Percentiles rank a stretch among this genome's conserved stretches.
These are phyloP conservation scores for Aldrovandia affinis DNA, from an alignment of 2,797 vertebrate species.

Conservation along the genomic window DNA sequence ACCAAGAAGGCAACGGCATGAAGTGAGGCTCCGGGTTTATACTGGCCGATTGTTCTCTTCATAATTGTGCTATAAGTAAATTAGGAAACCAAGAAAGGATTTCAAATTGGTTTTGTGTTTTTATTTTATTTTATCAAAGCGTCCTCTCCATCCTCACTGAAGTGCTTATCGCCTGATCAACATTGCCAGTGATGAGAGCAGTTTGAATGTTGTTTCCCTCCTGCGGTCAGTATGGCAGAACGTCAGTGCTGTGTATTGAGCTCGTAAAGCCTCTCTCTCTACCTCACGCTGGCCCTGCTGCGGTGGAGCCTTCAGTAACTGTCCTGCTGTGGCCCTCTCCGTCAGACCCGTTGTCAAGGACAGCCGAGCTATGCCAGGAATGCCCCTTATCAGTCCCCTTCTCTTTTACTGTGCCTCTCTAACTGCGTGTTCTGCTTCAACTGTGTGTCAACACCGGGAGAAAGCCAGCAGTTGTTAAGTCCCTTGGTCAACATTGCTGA, in stretches of 20 bases:
- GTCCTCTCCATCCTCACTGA: not conserved
- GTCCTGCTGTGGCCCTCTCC: not conserved
- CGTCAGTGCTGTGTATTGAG: not conserved
- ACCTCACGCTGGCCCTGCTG: not conserved
- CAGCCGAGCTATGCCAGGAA: conserved; percentile 5
- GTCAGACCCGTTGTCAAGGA: not conserved
- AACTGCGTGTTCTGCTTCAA: not conserved
- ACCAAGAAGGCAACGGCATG: not conserved
- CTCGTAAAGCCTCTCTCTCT: not conserved
- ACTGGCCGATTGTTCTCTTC: no score
- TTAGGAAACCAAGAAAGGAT: not conserved
- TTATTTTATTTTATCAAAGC: no score
- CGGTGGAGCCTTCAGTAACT: not conserved
- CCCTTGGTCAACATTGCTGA: not conserved
- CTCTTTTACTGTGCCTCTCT: not conserved
- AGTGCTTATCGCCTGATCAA: not conserved
- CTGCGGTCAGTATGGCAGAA: no score
- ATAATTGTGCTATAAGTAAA: no score
- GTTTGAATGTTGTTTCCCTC: not conserved
- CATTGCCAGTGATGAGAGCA: not conserved
- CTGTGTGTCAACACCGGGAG: not conserved
- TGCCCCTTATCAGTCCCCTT: not conserved
- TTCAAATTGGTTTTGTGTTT: not conserved
- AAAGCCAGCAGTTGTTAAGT: not conserved
- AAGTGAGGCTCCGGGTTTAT: not conserved